Conservation (phyloP, 2,113 vertebrate species). For the Entomyzon cyanotis region DNA sequence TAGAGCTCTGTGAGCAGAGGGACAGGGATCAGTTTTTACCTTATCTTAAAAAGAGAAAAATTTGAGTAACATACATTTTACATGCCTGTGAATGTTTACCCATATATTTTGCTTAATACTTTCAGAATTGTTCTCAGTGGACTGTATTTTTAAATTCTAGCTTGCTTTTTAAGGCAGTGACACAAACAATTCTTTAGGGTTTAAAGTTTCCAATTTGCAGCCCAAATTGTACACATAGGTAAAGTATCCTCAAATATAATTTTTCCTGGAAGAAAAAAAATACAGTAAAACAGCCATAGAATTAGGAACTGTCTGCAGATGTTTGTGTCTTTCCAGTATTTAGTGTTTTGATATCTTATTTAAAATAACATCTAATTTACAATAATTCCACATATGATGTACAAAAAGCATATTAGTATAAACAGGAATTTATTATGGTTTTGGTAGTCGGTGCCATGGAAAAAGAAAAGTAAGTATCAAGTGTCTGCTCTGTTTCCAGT, state of each 20-base stretch:
- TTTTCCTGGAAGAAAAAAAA: not conserved
- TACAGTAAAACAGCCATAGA: not conserved
- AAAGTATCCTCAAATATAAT: not conserved
- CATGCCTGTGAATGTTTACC: not conserved
- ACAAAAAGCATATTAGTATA: not conserved
- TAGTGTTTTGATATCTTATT: not conserved
- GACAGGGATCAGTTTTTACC: not conserved
- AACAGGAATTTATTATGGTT: not conserved
- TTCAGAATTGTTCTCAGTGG: not conserved
- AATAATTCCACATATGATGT: not conserved
- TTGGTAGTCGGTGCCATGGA: fast-evolving
- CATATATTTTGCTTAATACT: not conserved
- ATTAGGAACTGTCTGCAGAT: not conserved
- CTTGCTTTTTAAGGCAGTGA: not conserved
- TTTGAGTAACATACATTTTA: not conserved
- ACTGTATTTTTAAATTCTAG: not conserved
- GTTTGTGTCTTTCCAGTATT: not conserved
- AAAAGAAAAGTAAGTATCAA: not conserved
- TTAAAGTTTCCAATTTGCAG: not conserved
- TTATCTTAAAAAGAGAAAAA: not conserved
- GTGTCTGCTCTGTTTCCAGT: not conserved
- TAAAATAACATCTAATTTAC: not conserved
- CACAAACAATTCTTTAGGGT: not conserved
- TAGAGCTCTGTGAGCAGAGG: not conserved
- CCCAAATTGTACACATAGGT: not conserved